Conservation (phyloP, 2,113 vertebrate genomes). For the Sturnus vulgaris region DNA sequence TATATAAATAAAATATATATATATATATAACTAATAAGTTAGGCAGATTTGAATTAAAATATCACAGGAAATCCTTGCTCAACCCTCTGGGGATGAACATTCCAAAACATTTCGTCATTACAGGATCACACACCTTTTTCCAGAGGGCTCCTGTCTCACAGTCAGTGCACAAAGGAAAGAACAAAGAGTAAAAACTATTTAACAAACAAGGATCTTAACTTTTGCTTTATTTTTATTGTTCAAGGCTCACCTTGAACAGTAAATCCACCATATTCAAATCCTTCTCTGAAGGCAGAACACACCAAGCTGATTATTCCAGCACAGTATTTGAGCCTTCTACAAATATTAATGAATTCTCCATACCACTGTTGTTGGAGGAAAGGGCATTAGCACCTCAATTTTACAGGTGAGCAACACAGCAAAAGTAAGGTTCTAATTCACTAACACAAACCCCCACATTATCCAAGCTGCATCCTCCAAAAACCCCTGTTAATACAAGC, state of each 20-base stretch:
- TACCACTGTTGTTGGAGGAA: not conserved
- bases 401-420: not conserved
- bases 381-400: not conserved
- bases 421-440: not conserved
- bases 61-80: not conserved
- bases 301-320: not conserved
- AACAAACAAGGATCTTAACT: not conserved
- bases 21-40: not conserved
- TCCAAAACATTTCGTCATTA: not conserved
- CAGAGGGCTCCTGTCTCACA: not conserved
- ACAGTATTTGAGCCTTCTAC: not conserved
- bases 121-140: not conserved
- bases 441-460: not conserved
- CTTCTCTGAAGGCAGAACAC: not conserved
- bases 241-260: not conserved
- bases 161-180: not conserved
- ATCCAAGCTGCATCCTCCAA: not conserved
- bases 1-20: too few species aligned
- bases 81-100: not conserved
- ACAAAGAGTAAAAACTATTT: not conserved
- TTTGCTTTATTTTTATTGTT: not conserved
- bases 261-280: not conserved
- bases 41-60: not conserved
- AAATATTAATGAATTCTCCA: constrained; percentile 2
- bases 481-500: not conserved